Base-by-base conservation (phyloP, 2,797 vertebrate species). In the Rhynchonycteris naso region DNA sequence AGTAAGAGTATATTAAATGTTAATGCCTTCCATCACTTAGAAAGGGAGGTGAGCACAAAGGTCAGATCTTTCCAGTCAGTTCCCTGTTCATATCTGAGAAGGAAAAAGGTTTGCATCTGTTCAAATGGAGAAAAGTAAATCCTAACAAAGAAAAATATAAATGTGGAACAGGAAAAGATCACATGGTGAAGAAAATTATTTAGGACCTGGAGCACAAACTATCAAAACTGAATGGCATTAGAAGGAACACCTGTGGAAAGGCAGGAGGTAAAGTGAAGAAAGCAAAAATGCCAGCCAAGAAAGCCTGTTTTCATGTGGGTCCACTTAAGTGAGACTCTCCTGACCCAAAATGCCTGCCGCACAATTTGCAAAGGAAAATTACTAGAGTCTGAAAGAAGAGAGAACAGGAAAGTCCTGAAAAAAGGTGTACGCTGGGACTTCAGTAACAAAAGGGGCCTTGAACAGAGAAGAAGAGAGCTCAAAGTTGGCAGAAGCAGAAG, bases 71-170 rank as follows among this genome's bases (percentile, higher is more conserved):
- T 76, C 84, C 47, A 65, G 8, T 66, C 24, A 74, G 21, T 66
- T 89, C 6, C 54, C 38, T 78, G 1, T 83, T 7, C 58, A n/a
- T 65, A 50, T 59, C n/a, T 71, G 30, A 81, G 43, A 76, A 15
- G 56, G 30, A 47, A 24, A 61, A 78, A 74, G 33, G 18, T 43
- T 11, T 79, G 47, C 33, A 14, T 74, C 74, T 58, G 88, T 90
- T 84, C 52, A 66, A 89, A 76, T 30, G 7, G 43, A 90, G 22
- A 82, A 93, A 96, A 75, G 4, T 6, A 84, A 78, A 81, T 56
- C 47, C 54, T 14, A 69, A 63, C 6, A 35, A 68, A 65, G 21
- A 80, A 54, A 88, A 58, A 7, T 13, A 58, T 74, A 50, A 80
- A 47, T 52, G 19, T 59, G 56, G n/a, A 87, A 28, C 8, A 7